phyloP scores from a whole-genome alignment of 1,140 invertebrate genomes.

The Bicyclus anynana region DNA sequence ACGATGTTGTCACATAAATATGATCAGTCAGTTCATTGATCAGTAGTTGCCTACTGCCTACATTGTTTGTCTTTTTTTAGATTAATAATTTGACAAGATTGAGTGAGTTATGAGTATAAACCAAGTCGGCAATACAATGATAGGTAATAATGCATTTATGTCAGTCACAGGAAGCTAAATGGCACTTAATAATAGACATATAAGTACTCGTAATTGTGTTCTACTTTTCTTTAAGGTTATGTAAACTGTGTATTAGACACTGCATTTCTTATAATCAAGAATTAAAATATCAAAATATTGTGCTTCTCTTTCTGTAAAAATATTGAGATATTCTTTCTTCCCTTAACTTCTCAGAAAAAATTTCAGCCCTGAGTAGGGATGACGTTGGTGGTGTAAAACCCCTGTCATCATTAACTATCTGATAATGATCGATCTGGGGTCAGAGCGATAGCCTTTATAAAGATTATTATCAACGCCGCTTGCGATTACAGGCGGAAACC shows the following conservation, averaged over 20 bases:
- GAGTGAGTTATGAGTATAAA: not conserved
- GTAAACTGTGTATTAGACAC: not conserved
- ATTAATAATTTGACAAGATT: constrained; percentile 10
- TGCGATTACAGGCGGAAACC: too few relatives aligned
- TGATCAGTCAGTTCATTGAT: not conserved
- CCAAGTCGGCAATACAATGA: not conserved
- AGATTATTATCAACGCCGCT: too few relatives aligned
- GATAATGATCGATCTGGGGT: too few relatives aligned
- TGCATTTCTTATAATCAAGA: too few relatives aligned
- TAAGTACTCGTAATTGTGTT: not conserved
- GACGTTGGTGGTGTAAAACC: too few relatives aligned
- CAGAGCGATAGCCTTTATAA: too few relatives aligned
- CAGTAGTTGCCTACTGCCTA: not conserved
- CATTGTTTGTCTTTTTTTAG: constrained; percentile 2
- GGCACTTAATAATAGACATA: not conserved
- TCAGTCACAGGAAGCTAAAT: not conserved
- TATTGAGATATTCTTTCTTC: too few relatives aligned
- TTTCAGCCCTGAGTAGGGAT: too few relatives aligned
- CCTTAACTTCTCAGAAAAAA: too few relatives aligned
- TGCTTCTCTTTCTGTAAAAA: too few relatives aligned
- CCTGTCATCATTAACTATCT: too few relatives aligned
- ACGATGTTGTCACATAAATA: constrained; percentile 17
- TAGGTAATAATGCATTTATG: not conserved
- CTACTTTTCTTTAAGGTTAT: not conserved
- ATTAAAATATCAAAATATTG: too few relatives aligned